Evolutionary conservation across 2,113 vertebrate genomes (phyloP).

Genomic region (Sylvilagus bachmani): DNA sequence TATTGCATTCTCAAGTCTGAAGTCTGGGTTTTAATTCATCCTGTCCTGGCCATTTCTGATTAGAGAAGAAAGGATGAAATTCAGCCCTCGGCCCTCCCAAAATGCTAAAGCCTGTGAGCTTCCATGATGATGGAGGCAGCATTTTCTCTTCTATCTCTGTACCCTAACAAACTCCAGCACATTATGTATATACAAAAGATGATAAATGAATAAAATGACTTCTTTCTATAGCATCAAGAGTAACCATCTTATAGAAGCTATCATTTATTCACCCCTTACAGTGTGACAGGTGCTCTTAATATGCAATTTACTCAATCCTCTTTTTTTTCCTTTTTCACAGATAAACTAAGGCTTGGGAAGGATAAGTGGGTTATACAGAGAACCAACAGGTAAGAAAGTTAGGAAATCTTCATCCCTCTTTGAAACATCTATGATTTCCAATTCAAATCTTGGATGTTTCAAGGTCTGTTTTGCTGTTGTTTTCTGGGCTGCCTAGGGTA

Average conservation of each 20-base stretch:
- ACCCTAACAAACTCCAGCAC: neutral
- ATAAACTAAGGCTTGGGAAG: neutral
- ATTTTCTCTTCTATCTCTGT: neutral
- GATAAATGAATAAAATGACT: neutral
- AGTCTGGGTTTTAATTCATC: neutral
- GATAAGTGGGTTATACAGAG: neutral
- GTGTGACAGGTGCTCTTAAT: neutral
- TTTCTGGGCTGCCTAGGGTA: neutral
- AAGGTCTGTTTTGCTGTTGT: neutral
- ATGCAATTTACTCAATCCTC: neutral
- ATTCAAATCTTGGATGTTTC: slow-evolving; percentile 7
- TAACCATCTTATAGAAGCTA: neutral
- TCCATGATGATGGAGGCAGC: neutral
- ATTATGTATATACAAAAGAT: neutral
- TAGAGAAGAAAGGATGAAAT: neutral
- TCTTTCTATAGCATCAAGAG: neutral
- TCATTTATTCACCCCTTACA: neutral
- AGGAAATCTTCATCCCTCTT: slow-evolving; percentile 8
- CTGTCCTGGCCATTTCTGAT: neutral
- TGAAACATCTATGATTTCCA: slow-evolving; percentile 48
- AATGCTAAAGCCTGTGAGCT: neutral
- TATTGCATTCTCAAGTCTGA: neutral
- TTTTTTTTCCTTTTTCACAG: slow-evolving; percentile 42
- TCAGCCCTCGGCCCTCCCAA: neutral
- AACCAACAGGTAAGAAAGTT: neutral